Base-by-base conservation (phyloP, 2,113 vertebrate genomes). In the Camelus bactrianus region DNA sequence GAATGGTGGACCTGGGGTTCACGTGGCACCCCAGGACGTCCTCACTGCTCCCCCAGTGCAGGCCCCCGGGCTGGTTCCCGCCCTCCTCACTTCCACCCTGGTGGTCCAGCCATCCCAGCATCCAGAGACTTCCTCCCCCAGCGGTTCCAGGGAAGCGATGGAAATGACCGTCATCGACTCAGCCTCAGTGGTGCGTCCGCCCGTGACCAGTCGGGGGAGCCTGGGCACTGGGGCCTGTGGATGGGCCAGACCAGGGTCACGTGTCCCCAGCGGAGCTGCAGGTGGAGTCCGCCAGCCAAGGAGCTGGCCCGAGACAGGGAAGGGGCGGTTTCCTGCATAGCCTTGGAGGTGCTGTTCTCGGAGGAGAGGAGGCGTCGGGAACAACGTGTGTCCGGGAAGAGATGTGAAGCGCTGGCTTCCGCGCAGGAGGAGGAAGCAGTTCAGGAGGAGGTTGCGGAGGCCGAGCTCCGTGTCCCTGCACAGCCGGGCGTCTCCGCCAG, bases 1-100 rank as follows among this genome's bases (percentile, higher is more conserved):
- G 89, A 22, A 5, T 0, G 0, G 17, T n/a, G 6, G 62, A 79
- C 30, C 38, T 7, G 5, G 22, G 8, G 20, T 22, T 6, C 11
- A 0, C 22, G 2, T 4, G 8, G 2, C 9, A 11, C 20, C 35
- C 24, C n/a, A 6, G 2, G 65, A 38, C 26, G 3, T 38, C 26
- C 22, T 19, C 1, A 0, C 67, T 6, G 24, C 50, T 62, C 70
- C 46, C 32, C 28, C 38, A 42, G 38, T 42, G 38, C 38, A 42
- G 38, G 38, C 38, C 38, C 38, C 38, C 35, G 28, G 7, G 3
- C 14, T n/a, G 52, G 7, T 28, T 14, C n/a, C 42, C 20, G 0
- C 19, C 54, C 64, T 46, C 56, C 72, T 56, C 52, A 50, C 50
- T 7, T 52, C 56, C 54, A 0, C 38, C 22, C 35, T 48, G n/a